Evolutionary conservation across 1,140 invertebrate genomes (phyloP), one percentile per base, ranked within the genome.

Genomic region (Eriosoma lanigerum): DNA sequence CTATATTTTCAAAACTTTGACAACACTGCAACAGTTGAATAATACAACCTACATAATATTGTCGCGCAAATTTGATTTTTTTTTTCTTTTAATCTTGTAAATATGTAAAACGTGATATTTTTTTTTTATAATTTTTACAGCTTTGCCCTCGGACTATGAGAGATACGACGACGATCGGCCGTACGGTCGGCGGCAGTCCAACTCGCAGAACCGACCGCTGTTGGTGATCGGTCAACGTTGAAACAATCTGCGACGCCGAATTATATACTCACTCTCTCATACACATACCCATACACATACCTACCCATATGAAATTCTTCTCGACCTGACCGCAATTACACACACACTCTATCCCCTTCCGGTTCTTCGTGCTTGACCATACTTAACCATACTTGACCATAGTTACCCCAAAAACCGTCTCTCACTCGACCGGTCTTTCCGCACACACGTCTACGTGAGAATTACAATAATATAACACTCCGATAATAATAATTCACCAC

Each of bases 161-260:
- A 76, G 73, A 76, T 76, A 76, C 52, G 73, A 76, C 54, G 73
- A 76, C 32, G 73, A 76, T 54, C 73, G 73, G n/a, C 52, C 73
- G n/a, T 76, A 10, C 73, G 54, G 21, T 32, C 73, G 73, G 17
- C 73, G 73, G 21, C 73, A 76, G 38, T 76, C 73, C 29, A 76
- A 76, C 52, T 76, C 73, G 54, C 73, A 76, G 32, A 76, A 54
- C 15, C 73, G 73, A 60, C 73, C 73, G 73, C 73, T 76, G n/a
- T 46, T 76, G 32, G 54, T 76, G 73, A 76, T 76, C 54, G 73
- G 73, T 76, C 73, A 76, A 76, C 73, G 73, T 76, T 76, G 73
- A 76, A 56, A 60, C 73, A 60, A 76, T 76, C 73, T 32, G 32
- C 73, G 73, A 60, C 54, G 73, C 73, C 73, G 73, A 76, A 76